Evolutionary conservation across 2,888 invertebrate genomes (phyloP), one percentile per base, ranked within the genome.

Genomic region (Synergus laeviventris): DNA sequence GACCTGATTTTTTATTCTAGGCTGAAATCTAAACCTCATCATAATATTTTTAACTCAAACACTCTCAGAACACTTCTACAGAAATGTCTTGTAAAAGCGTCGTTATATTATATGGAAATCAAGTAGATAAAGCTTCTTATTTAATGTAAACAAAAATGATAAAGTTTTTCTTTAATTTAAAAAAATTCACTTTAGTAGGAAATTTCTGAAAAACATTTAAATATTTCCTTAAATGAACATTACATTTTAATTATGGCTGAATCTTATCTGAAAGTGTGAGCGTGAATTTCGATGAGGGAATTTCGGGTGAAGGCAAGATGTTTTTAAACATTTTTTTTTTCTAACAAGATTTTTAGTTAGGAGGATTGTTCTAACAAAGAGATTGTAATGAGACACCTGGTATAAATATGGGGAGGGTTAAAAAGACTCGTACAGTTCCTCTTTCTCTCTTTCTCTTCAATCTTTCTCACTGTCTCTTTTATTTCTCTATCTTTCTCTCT

Each of bases 361-460:
- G 70, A 70, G 70, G 70, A 49, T 49, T 9, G 31, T 31, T 24
- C 49, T 49, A 70, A 36, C 70, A 70, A 70, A 70, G 36, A 70
- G 70, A 36, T 49, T 70, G 70, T 36, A 70, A 70, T 70, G 49
- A 21, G 49, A 70, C 70, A 70, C 70, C 70, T 70, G 70, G 70
- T 70, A 49, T 70, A 70, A 70, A 70, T 70, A 70, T 31, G 31
- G 24, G 45, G 66, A 70, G 49, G 70, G 70, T 70, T 11, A 31
- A 18, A 70, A 45, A 78, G 59, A 54, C 54, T 56, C 42, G 24
- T 64, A 54, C 61, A 73, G 39, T 70, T 77, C 54, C 66, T 73
- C 66, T 75, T 54, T 73, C 64, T 64, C 73, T 73, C 75, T 12
- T 74, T 74, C 66, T 77, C 82, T 76, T 61, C 62, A 74, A 54